Percentiles rank a stretch among this genome's conserved stretches.
phyloP scores from a whole-genome alignment of 2,797 vertebrate genomes.

The Eleutherodactylus coqui region DNA sequence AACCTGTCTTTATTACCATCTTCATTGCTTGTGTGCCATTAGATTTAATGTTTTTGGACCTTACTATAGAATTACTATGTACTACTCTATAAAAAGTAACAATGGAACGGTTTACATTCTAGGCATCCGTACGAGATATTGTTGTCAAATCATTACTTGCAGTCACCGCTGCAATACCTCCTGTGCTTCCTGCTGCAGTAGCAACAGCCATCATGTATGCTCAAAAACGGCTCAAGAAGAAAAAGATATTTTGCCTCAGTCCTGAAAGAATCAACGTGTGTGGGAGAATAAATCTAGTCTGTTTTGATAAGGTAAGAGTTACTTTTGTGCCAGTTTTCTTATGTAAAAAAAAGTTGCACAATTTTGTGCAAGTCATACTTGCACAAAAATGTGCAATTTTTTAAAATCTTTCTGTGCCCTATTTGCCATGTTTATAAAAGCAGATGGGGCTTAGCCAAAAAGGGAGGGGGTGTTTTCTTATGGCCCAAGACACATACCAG shows the following conservation, averaged over 20 bases:
- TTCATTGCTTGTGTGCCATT: too few species aligned
- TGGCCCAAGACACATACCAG: too few species aligned
- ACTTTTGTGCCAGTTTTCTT: too few species aligned
- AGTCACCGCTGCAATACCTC: constrained; percentile 68
- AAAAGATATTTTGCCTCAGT: constrained; percentile 74
- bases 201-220: constrained; percentile 72
- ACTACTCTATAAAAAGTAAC: not conserved
- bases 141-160: constrained; percentile 69
- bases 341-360: too few species aligned
- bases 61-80: too few species aligned
- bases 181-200: constrained; percentile 71
- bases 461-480: too few species aligned
- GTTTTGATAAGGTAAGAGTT: constrained; percentile 76
- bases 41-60: not conserved
- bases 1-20: too few species aligned
- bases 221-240: constrained; percentile 72
- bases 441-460: too few species aligned
- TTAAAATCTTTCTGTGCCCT: too few species aligned
- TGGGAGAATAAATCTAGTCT: constrained; percentile 75
- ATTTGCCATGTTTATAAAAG: too few species aligned
- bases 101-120: not conserved
- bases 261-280: constrained; percentile 76
- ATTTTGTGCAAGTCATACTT: too few species aligned
- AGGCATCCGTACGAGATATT: constrained; percentile 64
- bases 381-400: too few species aligned